These are phyloP conservation scores for Mythimna lalbum DNA, from an alignment of 2,888 invertebrate genomes.

Conservation along the genomic window DNA sequence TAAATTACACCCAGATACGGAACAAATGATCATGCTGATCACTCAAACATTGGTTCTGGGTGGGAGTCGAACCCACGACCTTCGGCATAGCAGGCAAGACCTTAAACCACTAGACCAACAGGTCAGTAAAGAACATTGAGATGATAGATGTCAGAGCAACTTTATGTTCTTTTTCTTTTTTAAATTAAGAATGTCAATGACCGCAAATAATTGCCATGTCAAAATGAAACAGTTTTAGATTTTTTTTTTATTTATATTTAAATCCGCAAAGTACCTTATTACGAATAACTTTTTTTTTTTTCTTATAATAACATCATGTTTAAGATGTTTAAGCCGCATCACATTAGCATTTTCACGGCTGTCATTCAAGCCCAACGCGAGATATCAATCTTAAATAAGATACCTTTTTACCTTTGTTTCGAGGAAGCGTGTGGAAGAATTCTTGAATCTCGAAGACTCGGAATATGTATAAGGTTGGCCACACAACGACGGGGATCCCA, in stretches of 20 bases:
- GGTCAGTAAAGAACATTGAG: no score
- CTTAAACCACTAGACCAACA: no score
- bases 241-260: constrained; percentile 3
- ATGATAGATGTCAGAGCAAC: no score
- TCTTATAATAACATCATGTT: constrained; percentile 51
- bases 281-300: constrained; percentile 37
- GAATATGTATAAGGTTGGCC: constrained; percentile 55
- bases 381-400: constrained; percentile 73
- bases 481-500: constrained; percentile 26
- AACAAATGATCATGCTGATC: no score
- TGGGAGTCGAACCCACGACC: no score
- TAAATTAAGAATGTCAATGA: not conserved
- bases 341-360: constrained; percentile 81
- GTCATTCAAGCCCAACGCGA: constrained; percentile 72
- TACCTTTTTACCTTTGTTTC: constrained; percentile 58
- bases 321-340: constrained; percentile 62
- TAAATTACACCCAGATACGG: no score
- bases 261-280: constrained; percentile 33
- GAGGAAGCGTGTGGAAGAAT: constrained; percentile 45
- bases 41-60: no score
- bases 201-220: not conserved
- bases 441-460: constrained; percentile 46
- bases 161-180: not conserved
- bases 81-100: no score
- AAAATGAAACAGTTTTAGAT: not conserved